Base-by-base conservation (phyloP, 2,113 vertebrate species). In the Alouatta palliata region DNA sequence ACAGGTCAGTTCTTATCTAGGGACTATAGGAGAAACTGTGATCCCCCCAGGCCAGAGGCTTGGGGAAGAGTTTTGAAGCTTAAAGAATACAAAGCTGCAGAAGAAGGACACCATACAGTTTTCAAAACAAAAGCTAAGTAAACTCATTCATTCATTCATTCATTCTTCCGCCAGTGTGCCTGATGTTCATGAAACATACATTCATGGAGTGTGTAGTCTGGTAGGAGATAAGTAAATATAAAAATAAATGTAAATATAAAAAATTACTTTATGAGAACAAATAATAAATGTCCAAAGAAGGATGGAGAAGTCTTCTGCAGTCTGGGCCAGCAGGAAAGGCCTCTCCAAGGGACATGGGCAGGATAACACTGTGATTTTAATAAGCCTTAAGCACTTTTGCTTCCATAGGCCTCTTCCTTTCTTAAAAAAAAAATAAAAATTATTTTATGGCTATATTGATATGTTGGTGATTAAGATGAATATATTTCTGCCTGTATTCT, bases 171-270 rank as follows among this genome's bases (percentile, higher is more conserved):
- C 56, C 47, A 9, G 7, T 2, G 3, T 13, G 5, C 1, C 5
- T 1, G 1, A 49, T 14, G 37, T 35, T 84, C 4, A 3, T 1
- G 11, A 66, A 40, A 20, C 11, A 12, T 8, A 2, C 2, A 3
- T 27, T 54, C 17, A 0, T 0, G 8, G 9, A 66, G 35, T 25
- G 0, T 30, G 8, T 6, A 25, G 6, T 21, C 52, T 45, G 58
- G 9, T 3, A 52, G 47, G 52, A 40, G n/a, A 70, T 7, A 8
- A 58, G 20, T 7, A 25, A 35, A 56, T 49, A 56, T 27, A 61
- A 70, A 75, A 58, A 61, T 47, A 68, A 80, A 71, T 58, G 68
- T 79, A 91, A 79, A 76, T 37, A 37, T 17, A 25, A 49, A 54
- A 71, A 1, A 6, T 17, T 64, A 90, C 7, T 52, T n/a, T 35